A percentile compares a stretch with the other conserved stretches of the same genome.
Evolutionary conservation across 2,888 invertebrate species (phyloP).

Genomic region (Drosophila atripex): DNA sequence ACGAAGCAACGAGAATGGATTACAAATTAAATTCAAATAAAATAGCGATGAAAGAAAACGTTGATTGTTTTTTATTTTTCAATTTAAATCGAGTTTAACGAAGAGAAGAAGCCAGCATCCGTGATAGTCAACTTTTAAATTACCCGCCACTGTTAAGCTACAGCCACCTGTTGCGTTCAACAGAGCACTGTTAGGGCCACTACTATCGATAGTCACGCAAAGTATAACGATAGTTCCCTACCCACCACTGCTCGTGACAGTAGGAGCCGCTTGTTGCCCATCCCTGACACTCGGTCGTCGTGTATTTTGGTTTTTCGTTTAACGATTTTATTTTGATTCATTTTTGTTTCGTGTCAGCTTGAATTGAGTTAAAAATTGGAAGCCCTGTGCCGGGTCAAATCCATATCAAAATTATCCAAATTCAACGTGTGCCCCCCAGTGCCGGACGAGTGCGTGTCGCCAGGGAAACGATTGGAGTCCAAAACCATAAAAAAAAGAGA

Average conservation of each 20-base stretch:
- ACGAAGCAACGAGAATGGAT: slow-evolving; percentile 31
- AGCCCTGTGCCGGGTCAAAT: neutral
- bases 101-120: rapidly evolving
- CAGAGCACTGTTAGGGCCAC: neutral
- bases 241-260: neutral
- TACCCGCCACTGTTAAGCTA: neutral
- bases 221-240: neutral
- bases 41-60: slow-evolving; percentile 24
- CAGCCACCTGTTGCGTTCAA: neutral
- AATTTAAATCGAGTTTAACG: neutral
- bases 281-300: neutral
- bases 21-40: slow-evolving; percentile 45
- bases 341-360: neutral
- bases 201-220: neutral
- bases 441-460: slow-evolving; percentile 2
- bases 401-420: neutral
- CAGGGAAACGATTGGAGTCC: neutral
- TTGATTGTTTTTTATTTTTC: neutral
- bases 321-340: neutral
- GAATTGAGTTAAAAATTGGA: neutral
- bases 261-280: neutral
- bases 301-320: slow-evolving; percentile 1
- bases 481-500: neutral
- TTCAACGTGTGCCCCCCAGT: neutral
- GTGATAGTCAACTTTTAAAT: neutral